Base-by-base conservation (phyloP, 2,113 vertebrate genomes). In the Globicephala melas region DNA sequence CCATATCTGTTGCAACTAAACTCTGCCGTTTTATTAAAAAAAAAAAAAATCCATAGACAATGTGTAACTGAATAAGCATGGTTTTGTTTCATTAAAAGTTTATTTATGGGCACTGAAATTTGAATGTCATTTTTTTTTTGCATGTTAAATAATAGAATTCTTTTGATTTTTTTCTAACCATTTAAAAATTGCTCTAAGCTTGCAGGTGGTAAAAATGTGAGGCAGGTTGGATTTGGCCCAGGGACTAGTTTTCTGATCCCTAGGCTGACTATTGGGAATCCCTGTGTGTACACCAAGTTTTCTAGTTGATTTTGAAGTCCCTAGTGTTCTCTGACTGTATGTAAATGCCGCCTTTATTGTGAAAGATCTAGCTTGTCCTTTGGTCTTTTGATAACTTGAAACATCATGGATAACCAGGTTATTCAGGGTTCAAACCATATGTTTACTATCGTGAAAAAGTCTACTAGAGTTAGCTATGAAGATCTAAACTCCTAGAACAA, bases 81-180 rank as follows among this genome's bases (percentile, higher is more conserved):
- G 11, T 8, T 96, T 12, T 84, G 20, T 94, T 92, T 79, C 23
- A 86, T n/a, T 82, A 65, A 94, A 89, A 90, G 63, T 83, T 85
- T 74, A 89, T 68, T 58, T 86, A 74, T 31, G 6, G 63, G 13
- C 36, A 33, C 1, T 65, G 26, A 87, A 60, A 79, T 80, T 80
- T 83, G 41, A 95, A 79, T 74, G 60, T 28, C 38, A 92, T 33
- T 50, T 71, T n/a, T 89, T 80, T 88, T 77, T 91, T 63, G 2
- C 4, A 63, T 63, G 11, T 76, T 26, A 70, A 67, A 93, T 71
- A 38, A 38, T 0, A 63, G 15, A 89, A 36, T 89, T 86, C 20
- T 87, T 86, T 86, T 58, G 3, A 88, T 55, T 84, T 60, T 70
- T 70, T 88, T 53, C 10, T 20, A 53, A 47, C 2, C 10, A 65